Base-by-base conservation (phyloP, 2,113 vertebrate genomes). In the Pteruthius melanotis region DNA sequence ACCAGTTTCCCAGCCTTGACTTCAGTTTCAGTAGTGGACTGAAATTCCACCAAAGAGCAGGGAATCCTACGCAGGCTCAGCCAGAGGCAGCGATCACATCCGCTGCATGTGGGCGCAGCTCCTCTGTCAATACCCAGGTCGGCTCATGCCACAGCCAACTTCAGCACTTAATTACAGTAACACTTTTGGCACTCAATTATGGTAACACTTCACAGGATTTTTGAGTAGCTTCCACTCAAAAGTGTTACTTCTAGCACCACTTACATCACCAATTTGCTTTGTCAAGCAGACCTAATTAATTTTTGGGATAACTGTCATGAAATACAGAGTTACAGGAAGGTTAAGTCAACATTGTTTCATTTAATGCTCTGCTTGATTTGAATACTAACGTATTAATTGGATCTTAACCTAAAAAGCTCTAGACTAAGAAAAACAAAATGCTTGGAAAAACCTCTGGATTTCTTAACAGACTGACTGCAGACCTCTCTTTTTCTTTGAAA, bases 401-500 rank as follows among this genome's bases (percentile, higher is more conserved):
- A 91, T 87, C 42, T 64, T 77, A 94, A 94, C 61, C 87, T 84
- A 44, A 85, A 90, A 97, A 95, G 47, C 49, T 76, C n/a, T 66
- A 70, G 72, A 96, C 76, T 61, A 89, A 88, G 93, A 92, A 90
- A 83, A 93, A 40, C 59, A 90, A 89, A 93, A 95, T 79, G 52
- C 64, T 87, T 83, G 60, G 52, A 97, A 94, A 84, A 80, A 45
- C 2, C 19, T 64, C 47, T 59, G 52, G 23, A 80, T 95, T 82
- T 93, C 89, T 92, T 85, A 90, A 90, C 0, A 5, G 39, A 87
- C 52, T 90, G 47, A 93, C 70, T 87, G 53, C 19, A 94, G 72
- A 71, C 27, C 69, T 87, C 68, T 90, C 31, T 87, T 94, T 87
- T 95, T 47, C 71, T 95, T 93, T 96, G 78, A 97, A 97, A 97